Base-by-base conservation (phyloP, 2,113 vertebrate genomes). In the Peromyscus californicus region DNA sequence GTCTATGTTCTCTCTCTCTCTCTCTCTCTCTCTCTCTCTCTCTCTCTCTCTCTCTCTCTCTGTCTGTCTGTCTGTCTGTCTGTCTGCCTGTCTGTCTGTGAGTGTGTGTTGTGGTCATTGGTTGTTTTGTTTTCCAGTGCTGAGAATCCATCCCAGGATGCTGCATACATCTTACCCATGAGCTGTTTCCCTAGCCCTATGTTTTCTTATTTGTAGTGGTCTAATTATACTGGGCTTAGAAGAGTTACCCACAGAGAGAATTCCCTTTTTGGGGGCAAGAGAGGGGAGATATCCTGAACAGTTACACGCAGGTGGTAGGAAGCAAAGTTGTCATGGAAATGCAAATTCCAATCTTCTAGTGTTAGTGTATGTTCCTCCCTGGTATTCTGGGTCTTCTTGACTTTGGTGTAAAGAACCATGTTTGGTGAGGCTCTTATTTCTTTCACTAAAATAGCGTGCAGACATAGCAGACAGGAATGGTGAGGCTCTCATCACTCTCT, bases 401-500 rank as follows among this genome's bases (percentile, higher is more conserved):
- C 22, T 78, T 70, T 67, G 33, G 26, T 51, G 13, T 3, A 5
- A 42, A 90, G 39, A 61, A 61, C 3, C 15, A 19, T 69, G 69
- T 54, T 89, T 33, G 31, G 31, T 10, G 36, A 88, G 57, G 84
- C 33, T 54, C 31, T 21, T 61, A 3, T 42, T 67, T 13, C 42
- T 74, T 31, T 12, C 76, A 5, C 59, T 69, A 19, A 79, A 29
- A 70, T 72, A 63, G 31, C 8, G 31, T 21, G 26, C 57, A 78
- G 10, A 31, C 33, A 70, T 0, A 91, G 39, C 26, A 85, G 24
- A 80, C 0, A 85, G 19, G 13, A 42, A 61, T 78, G 24, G 2
- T 0, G 2, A 21, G 61, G 17, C 7, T 42, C 45, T 17, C 0
- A 0, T 1, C 1, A 31, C 26, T 80, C 48, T 57, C n/a, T 87